Evolutionary conservation across 2,797 vertebrate species (phyloP).

Genomic region (Bradypodion pumilum): DNA sequence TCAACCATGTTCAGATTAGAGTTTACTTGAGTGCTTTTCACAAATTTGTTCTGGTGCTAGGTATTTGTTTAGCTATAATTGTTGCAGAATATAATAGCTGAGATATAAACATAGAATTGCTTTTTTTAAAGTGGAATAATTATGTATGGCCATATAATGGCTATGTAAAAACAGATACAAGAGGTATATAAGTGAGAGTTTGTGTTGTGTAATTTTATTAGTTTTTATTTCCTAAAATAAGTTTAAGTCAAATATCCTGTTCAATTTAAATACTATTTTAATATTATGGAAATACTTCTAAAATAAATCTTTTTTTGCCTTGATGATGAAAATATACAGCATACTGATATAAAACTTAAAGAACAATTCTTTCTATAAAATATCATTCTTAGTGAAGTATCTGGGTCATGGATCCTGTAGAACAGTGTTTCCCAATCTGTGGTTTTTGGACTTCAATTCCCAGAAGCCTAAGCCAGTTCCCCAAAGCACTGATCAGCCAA

Average conservation of each 20-base stretch:
- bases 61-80: conserved; percentile 21
- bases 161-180: neutral
- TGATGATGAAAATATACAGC: neutral
- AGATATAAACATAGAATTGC: conserved; percentile 7
- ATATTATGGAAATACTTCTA: neutral
- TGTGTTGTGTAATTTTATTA: neutral
- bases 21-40: conserved; percentile 9
- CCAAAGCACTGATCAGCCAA: no score
- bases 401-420: neutral
- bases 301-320: neutral
- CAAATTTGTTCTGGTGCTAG: conserved; percentile 2
- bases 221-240: conserved; percentile 2
- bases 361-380: neutral
- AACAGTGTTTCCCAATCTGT: no score
- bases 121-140: no score
- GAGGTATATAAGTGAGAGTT: neutral
- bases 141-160: neutral
- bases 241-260: neutral
- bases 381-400: neutral
- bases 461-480: no score
- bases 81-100: conserved; percentile 13
- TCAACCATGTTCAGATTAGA: neutral
- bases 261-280: neutral
- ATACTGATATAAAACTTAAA: neutral
- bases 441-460: no score